A percentile compares a stretch with the other conserved stretches of the same genome.
These are phyloP conservation scores for Hylaeus anthracinus DNA, from an alignment of 1,140 invertebrate species.

Conservation along the genomic window DNA sequence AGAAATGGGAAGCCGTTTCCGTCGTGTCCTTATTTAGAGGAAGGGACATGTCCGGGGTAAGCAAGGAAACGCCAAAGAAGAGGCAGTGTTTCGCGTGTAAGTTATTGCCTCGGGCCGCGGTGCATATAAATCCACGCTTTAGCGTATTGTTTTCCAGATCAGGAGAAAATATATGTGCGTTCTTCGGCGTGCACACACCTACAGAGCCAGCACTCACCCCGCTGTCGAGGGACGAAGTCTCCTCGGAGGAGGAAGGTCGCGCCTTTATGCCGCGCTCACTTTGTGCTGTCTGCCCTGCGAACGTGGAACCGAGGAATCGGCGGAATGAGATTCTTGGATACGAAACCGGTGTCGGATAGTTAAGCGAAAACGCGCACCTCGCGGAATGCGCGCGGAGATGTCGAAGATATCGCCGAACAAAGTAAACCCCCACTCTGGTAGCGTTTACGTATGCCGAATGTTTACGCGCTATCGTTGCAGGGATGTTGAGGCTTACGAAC, in stretches of 20 bases:
- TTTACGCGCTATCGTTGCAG: neutral
- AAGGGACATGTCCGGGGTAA: constrained; percentile 65
- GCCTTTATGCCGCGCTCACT: constrained; percentile 60
- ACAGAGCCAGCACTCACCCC: constrained; percentile 4
- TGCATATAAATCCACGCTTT: constrained; percentile 77
- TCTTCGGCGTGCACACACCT: neutral
- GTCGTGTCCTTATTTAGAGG: constrained; percentile 76
- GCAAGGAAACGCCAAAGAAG: constrained; percentile 64
- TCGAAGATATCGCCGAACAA: constrained; percentile 25
- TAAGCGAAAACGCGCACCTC: constrained; percentile 55
- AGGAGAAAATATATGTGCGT: constrained; percentile 78
- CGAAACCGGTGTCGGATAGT: constrained; percentile 56
- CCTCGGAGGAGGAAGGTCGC: constrained; percentile 51
- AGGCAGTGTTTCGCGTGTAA: constrained; percentile 66
- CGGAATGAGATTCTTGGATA: constrained; percentile 63
- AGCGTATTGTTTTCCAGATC: constrained; percentile 80
- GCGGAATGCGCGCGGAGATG: constrained; percentile 52
- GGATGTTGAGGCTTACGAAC: neutral
- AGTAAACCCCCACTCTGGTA: constrained; percentile 13
- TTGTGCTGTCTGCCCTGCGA: constrained; percentile 59
- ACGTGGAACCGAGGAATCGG: constrained; percentile 51
- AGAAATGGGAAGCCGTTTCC: constrained; percentile 72
- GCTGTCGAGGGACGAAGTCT: constrained; percentile 49
- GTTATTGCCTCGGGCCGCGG: constrained; percentile 72
- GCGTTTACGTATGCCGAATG: neutral